A percentile compares a stretch with the other conserved stretches of the same genome.
Conservation (phyloP, 2,113 vertebrate species). For the Pogonocichla stellata region DNA sequence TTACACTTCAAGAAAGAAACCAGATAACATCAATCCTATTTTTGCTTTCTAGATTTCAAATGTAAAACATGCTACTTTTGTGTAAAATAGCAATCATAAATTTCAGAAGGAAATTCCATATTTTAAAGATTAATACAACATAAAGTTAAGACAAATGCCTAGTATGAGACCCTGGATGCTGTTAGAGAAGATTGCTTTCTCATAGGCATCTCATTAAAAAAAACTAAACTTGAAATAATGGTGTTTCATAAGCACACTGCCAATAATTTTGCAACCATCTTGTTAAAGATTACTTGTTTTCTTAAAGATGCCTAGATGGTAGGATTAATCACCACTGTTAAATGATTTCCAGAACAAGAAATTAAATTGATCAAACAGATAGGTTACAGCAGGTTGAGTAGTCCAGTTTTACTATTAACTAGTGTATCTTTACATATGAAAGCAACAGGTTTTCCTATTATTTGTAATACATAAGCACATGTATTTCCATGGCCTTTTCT, state of each 20-base stretch:
- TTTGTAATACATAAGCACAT: rapidly evolving
- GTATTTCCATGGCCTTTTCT: neutral
- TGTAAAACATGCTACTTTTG: neutral
- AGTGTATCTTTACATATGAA: rapidly evolving
- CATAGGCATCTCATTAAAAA: neutral
- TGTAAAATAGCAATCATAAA: conserved; percentile 35
- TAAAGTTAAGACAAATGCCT: neutral
- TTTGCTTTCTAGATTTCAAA: conserved; percentile 20
- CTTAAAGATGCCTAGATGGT: too few species aligned
- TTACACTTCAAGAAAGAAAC: neutral
- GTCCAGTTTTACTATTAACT: neutral
- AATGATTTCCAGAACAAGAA: neutral
- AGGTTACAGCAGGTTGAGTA: neutral
- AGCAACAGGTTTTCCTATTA: neutral
- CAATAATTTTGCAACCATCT: neutral
- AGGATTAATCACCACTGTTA: neutral
- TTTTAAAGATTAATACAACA: neutral
- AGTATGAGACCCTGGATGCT: neutral
- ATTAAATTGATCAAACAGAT: neutral
- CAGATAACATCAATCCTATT: neutral
- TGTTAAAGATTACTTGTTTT: neutral
- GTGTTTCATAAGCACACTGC: neutral
- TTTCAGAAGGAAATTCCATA: neutral
- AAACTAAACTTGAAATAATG: neutral
- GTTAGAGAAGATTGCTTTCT: neutral